phyloP scores from a whole-genome alignment of 2,797 vertebrate species.

The Argyrosomus regius region DNA sequence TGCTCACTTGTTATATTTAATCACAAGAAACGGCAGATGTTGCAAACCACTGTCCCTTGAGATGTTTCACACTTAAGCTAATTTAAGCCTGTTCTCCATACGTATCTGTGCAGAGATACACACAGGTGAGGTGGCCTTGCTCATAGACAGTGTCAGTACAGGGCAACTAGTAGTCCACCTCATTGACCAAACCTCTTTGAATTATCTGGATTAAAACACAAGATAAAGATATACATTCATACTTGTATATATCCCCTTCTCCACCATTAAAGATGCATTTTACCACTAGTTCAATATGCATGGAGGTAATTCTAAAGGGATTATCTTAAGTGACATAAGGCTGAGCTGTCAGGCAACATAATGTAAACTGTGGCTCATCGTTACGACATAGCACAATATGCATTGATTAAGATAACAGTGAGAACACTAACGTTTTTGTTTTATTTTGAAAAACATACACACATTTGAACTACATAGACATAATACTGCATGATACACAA shows the following conservation, averaged over 20 bases:
- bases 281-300: constrained; percentile 28
- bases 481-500: neutral
- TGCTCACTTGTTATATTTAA: constrained; percentile 72
- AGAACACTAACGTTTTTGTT: constrained; percentile 38
- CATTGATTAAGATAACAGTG: constrained; percentile 29
- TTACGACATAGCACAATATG: constrained; percentile 29
- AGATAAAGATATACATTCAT: neutral
- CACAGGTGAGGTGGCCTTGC: constrained; percentile 24
- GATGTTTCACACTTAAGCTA: constrained; percentile 60
- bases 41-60: constrained; percentile 65
- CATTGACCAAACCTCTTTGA: neutral
- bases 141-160: constrained; percentile 3
- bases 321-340: constrained; percentile 51
- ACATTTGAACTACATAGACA: constrained; percentile 3
- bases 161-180: neutral
- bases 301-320: constrained; percentile 26
- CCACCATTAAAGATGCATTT: constrained; percentile 32
- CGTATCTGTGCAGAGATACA: constrained; percentile 34
- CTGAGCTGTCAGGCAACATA: constrained; percentile 52
- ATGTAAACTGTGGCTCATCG: constrained; percentile 49
- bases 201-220: neutral
- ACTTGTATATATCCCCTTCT: neutral
- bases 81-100: constrained; percentile 58
- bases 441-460: constrained; percentile 20
- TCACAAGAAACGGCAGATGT: constrained; percentile 69